A percentile compares a stretch with the other conserved stretches of the same genome.
Conservation (phyloP, 2,888 invertebrate species). For the Lithophane leautieri region DNA sequence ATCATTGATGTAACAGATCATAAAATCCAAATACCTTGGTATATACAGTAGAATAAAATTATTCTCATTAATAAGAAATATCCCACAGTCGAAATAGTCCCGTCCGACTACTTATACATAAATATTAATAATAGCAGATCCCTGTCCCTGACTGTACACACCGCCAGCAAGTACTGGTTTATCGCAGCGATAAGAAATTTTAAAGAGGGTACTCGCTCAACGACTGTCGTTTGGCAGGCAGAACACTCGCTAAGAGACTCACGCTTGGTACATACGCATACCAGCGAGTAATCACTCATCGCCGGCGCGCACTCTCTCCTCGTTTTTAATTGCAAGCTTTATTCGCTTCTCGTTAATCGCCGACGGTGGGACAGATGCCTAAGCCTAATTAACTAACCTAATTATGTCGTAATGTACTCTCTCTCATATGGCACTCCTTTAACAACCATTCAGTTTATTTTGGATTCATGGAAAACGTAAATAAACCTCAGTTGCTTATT, state of each 20-base stretch:
- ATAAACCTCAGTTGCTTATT: not conserved
- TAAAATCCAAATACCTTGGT: too few species aligned
- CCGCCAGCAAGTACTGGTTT: not conserved
- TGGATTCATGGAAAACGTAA: not conserved
- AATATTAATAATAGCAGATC: not conserved
- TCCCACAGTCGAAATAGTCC: too few species aligned
- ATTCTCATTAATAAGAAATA: too few species aligned
- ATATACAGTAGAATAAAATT: too few species aligned
- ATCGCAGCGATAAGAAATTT: not conserved
- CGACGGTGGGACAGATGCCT: not conserved
- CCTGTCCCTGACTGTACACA: not conserved
- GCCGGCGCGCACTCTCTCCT: not conserved
- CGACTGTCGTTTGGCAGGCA: not conserved
- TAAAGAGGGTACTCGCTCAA: not conserved
- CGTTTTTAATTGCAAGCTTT: not conserved
- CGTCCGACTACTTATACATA: too few species aligned
- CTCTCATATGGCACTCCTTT: conserved; percentile 22
- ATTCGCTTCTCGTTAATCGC: not conserved
- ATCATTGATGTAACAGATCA: too few species aligned
- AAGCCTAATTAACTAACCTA: conserved; percentile 33
- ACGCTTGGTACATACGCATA: not conserved
- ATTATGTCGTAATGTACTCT: conserved; percentile 15
- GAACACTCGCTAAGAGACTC: not conserved
- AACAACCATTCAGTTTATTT: conserved; percentile 27
- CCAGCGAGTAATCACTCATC: not conserved